Base-by-base conservation (phyloP, 1,140 invertebrate genomes). In the Patella vulgata region DNA sequence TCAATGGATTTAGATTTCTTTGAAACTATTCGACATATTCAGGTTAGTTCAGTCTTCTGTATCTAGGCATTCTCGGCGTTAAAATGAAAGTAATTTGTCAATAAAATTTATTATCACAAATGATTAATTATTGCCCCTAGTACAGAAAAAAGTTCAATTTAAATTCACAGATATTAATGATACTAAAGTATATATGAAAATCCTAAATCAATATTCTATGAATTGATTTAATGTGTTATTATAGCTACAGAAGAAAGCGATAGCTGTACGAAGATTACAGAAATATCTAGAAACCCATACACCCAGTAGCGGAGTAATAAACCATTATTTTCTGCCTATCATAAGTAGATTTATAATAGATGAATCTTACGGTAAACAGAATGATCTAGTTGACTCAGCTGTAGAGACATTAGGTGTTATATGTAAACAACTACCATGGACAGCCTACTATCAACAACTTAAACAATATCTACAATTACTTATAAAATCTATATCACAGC, bases 1-100 rank as follows among this genome's bases (percentile, higher is more conserved):
- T 93, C 98, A 79, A 81, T 86, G 0, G 95, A 98, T 80, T 89
- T 93, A 0, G 95, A 98, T 82, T 96, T 98, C 85, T 98, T 96
- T 78, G 92, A 96, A 70, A 98, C 97, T 76, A 91, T 96, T 69
- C 88, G 89, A 36, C 96, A 98, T 86, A 86, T 88, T 50, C 88
- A 88, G 82, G 78, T 84, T 57, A 60, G 47, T 23, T n/a, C 33
- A 36, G 33, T 8, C n/a, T n/a, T n/a, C n/a, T n/a, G n/a, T n/a
- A n/a, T n/a, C n/a, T n/a, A n/a, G n/a, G n/a, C n/a, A n/a, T n/a
- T n/a, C n/a, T n/a, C n/a, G n/a, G n/a, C n/a, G n/a, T n/a, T n/a
- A n/a, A n/a, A n/a, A n/a, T n/a, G n/a, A n/a, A n/a, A n/a, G n/a
- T n/a, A n/a, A n/a, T n/a, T n/a, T n/a, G n/a, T n/a, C n/a, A n/a